Evolutionary conservation across 2,113 vertebrate genomes (phyloP), one percentile per base, ranked within the genome.

Genomic region (Nothobranchius furzeri): DNA sequence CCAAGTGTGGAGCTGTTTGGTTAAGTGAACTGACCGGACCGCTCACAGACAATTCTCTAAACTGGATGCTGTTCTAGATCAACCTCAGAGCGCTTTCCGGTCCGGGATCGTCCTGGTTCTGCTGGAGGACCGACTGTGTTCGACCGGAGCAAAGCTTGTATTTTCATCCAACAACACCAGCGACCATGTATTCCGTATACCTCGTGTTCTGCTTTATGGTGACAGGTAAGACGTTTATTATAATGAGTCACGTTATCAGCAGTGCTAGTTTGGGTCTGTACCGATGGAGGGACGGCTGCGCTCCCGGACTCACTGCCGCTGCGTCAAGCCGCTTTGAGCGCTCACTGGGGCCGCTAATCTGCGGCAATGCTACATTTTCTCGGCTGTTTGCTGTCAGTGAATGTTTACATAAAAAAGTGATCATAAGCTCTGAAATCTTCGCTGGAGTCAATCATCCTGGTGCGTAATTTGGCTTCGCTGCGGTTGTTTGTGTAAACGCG

Each of bases 191-290:
- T 57, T 73, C 80, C 69, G 76, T 90, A 63, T 90, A 85, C 78
- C 69, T 93, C 76, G 63, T 90, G 51, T 75, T 93, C 71, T 91
- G 90, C 91, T 87, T 92, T 79, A 77, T 89, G 79, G 89, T 75
- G 71, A 87, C 92, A 91, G 91, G 93, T 94, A 91, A 89, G 89
- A 72, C 43, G 1, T 6, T 59, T 35, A 49, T 11, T 53, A n/a
- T 57, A 45, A 43, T 43, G 42, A 43, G 11, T 20, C 20, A 20
- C 20, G 1, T 20, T 20, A 20, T 20, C 20, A 20, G 20, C 20
- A 20, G 20, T 1, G 20, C 20, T 20, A 20, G 20, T 20, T 20
- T 42, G 10, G 43, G 43, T 12, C 12, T 12, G 10, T 13, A 25
- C 36, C 55, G 43, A 20, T 53, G 47, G 61, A 54, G 50, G 75